Percentiles rank a stretch among this genome's conserved stretches.
phyloP scores from a whole-genome alignment of 2,888 invertebrate species.

The Balanococcus diminutus region DNA sequence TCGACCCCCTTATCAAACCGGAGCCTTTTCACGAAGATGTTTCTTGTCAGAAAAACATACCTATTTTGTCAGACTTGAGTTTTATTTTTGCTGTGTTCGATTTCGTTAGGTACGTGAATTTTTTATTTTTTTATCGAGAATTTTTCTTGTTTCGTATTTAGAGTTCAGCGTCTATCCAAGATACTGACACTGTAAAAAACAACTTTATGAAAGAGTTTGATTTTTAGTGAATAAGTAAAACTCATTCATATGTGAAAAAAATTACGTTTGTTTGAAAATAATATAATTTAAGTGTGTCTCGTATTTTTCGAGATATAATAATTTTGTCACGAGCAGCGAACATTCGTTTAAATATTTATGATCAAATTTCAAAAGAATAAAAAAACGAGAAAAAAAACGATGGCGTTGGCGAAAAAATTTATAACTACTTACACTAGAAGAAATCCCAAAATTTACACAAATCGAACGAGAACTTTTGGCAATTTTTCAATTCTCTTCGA shows the following conservation, averaged over 20 bases:
- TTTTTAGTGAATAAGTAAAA: not conserved
- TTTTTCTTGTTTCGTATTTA: not conserved
- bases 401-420: not conserved
- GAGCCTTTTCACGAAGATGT: not conserved
- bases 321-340: not conserved
- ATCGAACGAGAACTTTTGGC: not conserved
- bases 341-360: not conserved
- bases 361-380: not conserved
- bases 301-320: not conserved
- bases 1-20: too few relatives aligned
- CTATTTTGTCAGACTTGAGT: not conserved
- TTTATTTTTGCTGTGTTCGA: not conserved
- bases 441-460: not conserved
- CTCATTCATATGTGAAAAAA: not conserved
- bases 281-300: not conserved
- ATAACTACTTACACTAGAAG: too few relatives aligned
- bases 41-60: slow-evolving; percentile 23
- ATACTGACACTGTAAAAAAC: not conserved
- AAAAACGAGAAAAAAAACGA: too few relatives aligned
- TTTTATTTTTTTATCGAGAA: not conserved
- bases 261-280: not conserved
- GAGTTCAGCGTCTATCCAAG: not conserved
- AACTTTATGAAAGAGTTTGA: not conserved
- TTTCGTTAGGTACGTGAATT: not conserved
- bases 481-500: not conserved